phyloP scores from a whole-genome alignment of 30 jellyfish, hydroid and myxozoan species.

The Clytia hemisphaerica region DNA sequence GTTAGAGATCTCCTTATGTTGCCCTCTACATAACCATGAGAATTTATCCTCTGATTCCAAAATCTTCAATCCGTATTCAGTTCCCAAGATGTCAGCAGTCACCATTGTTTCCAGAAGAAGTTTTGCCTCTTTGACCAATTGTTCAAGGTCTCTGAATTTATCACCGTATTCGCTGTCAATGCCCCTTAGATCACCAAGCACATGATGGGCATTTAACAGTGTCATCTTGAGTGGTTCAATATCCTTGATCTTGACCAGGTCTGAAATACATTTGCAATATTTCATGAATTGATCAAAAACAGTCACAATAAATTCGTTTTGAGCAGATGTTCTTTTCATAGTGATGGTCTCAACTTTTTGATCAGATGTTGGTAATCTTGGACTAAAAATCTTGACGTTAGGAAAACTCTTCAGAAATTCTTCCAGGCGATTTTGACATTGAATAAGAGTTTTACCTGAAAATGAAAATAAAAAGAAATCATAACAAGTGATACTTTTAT shows the following conservation, averaged over 20 bases:
- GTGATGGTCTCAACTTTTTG: conserved; percentile 19
- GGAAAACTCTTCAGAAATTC: conserved; percentile 36
- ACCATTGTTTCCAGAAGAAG: conserved; percentile 45
- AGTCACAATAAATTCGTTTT: conserved; percentile 10
- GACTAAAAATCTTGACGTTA: conserved; percentile 18
- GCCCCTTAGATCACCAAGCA: conserved; percentile 53
- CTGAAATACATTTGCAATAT: no score
- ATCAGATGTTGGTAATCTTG: conserved; percentile 21
- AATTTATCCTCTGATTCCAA: no score
- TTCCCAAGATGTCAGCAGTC: conserved; percentile 52
- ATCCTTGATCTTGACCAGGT: no score
- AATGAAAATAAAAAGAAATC: no score
- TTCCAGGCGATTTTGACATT: conserved; percentile 40
- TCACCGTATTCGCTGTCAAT: conserved; percentile 39
- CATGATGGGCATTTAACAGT: conserved; percentile 21
- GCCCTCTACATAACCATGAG: no score
- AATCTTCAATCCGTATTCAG: conserved; percentile 27
- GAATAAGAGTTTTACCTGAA: conserved; percentile 20
- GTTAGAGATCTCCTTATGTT: background rate
- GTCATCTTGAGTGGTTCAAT: no score
- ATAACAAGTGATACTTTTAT: no score
- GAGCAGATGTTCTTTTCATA: background rate
- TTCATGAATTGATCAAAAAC: no score
- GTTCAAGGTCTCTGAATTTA: conserved; percentile 1
- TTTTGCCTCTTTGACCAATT: background rate